Evolutionary conservation across 2,797 vertebrate genomes (phyloP).

Genomic region (Muscicapa striata): DNA sequence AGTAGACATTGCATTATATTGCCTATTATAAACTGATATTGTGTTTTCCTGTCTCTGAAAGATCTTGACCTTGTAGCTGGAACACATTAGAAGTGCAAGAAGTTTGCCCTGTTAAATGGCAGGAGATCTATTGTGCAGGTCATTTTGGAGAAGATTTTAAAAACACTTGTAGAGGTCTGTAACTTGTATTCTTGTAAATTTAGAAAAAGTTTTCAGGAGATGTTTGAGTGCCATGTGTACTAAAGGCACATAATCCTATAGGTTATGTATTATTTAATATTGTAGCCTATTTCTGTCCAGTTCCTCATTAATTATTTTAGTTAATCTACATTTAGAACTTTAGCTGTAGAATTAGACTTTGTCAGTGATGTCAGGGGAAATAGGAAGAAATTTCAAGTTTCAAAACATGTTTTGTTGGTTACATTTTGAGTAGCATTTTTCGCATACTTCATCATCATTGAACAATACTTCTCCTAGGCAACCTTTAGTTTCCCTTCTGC

Average conservation of each 20-base stretch:
- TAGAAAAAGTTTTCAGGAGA: not conserved
- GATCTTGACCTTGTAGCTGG: not conserved
- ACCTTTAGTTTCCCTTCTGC: not conserved
- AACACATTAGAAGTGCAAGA: not conserved
- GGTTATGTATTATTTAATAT: not conserved
- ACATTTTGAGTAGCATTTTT: not conserved
- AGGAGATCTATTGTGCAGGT: not conserved
- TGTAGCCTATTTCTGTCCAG: not conserved
- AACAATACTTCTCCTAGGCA: not conserved
- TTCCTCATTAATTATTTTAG: not conserved
- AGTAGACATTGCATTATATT: not conserved
- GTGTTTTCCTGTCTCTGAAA: not conserved
- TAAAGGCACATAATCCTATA: not conserved
- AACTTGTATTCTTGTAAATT: not conserved
- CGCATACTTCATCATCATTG: not conserved
- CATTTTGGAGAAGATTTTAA: not conserved
- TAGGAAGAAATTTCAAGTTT: not conserved
- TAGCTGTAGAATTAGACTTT: not conserved
- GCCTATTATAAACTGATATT: not conserved
- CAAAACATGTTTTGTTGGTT: not conserved
- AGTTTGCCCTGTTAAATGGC: not conserved
- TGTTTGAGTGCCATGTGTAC: not conserved
- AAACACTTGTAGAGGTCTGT: not conserved
- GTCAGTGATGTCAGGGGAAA: not conserved
- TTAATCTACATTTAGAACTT: not conserved